These are phyloP conservation scores for Lycia hirtaria DNA, from an alignment of 2,888 invertebrate species.

Conservation along the genomic window DNA sequence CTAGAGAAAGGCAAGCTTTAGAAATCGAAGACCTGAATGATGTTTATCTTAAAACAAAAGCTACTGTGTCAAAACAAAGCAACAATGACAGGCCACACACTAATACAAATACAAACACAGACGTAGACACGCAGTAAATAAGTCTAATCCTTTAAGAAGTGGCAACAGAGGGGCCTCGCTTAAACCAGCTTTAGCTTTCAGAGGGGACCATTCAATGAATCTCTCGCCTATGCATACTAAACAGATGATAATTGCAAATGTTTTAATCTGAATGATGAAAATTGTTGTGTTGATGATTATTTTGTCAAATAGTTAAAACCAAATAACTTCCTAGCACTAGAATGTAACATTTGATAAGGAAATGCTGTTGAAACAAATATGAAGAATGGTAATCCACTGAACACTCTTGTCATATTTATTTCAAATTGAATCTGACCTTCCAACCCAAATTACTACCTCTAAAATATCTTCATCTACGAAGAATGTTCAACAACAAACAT, in stretches of 20 bases:
- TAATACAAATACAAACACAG: constrained; percentile 24
- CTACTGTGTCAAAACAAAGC: constrained; percentile 15
- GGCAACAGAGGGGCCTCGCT: constrained; percentile 28
- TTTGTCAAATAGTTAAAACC: too few relatives aligned
- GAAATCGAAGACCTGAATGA: neutral
- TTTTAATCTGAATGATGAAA: neutral
- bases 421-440: too few relatives aligned
- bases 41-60: neutral
- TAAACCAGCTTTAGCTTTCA: constrained; percentile 30
- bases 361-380: too few relatives aligned
- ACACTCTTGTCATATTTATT: too few relatives aligned
- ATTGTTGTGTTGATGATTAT: neutral
- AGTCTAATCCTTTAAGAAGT: constrained; percentile 36
- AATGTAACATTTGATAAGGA: too few relatives aligned
- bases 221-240: constrained; percentile 29
- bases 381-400: too few relatives aligned
- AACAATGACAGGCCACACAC: constrained; percentile 19
- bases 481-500: neutral
- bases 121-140: constrained; percentile 28
- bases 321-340: too few relatives aligned
- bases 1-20: neutral
- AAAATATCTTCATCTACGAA: too few relatives aligned
- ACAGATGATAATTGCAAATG: constrained; percentile 24
- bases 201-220: constrained; percentile 28
- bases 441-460: too few relatives aligned